phyloP scores from a whole-genome alignment of 2,113 vertebrate species.

The Channa argus region DNA sequence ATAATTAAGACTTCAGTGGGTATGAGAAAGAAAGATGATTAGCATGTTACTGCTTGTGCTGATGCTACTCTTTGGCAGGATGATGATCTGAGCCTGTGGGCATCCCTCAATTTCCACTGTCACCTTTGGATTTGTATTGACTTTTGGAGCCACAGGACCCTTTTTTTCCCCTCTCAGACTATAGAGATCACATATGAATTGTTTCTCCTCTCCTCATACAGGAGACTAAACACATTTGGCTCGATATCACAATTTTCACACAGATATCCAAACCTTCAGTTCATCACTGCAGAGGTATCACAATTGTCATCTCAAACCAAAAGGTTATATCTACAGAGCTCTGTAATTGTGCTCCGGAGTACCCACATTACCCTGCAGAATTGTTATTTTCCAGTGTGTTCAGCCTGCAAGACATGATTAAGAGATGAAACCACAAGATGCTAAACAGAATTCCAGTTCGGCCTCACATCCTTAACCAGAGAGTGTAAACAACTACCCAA shows the following conservation, averaged over 20 bases:
- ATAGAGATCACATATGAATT: background rate
- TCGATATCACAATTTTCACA: background rate
- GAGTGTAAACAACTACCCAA: conserved; percentile 70
- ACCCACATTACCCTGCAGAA: conserved; percentile 38
- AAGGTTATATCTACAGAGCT: conserved; percentile 4
- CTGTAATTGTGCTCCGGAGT: conserved; percentile 24
- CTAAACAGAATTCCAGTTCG: conserved; percentile 73
- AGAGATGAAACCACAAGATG: conserved; percentile 63
- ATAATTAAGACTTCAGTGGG: conserved; percentile 72
- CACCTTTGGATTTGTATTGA: conserved; percentile 11
- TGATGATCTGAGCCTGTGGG: conserved; percentile 22
- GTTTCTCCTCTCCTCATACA: too few species aligned
- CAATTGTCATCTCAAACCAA: conserved; percentile 11
- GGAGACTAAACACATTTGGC: background rate
- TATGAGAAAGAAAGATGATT: conserved; percentile 71
- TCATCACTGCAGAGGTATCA: conserved; percentile 10
- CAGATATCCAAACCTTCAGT: background rate
- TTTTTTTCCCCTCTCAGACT: background rate
- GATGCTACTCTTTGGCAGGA: conserved; percentile 65
- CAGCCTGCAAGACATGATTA: conserved; percentile 58
- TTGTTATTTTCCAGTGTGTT: conserved; percentile 44
- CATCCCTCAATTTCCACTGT: conserved; percentile 30
- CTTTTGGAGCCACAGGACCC: conserved; percentile 3
- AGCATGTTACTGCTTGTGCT: conserved; percentile 80
- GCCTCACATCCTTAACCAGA: conserved; percentile 64